A percentile compares a stretch with the other conserved stretches of the same genome.
Conservation (phyloP, 2,888 invertebrate genomes). For the Subacronicta megacephala region DNA sequence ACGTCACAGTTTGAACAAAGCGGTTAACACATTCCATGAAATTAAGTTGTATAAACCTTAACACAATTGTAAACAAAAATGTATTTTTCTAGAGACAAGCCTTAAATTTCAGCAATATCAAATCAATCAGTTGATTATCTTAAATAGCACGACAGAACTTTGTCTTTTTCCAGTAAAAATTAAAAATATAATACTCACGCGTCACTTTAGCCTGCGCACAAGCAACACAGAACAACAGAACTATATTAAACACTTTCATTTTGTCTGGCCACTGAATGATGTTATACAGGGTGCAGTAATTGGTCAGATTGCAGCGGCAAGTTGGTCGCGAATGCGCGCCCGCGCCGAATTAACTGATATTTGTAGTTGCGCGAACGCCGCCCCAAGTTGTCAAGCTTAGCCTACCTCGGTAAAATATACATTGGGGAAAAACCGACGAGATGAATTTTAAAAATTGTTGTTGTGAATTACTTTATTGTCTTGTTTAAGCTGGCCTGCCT, state of each 20-base stretch:
- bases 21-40: too few relatives aligned
- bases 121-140: too few relatives aligned
- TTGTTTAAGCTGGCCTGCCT: too few relatives aligned
- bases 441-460: constrained; percentile 1
- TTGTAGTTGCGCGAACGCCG: constrained; percentile 76
- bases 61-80: too few relatives aligned
- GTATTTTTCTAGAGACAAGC: too few relatives aligned
- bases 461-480: too few relatives aligned
- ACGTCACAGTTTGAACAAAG: too few relatives aligned
- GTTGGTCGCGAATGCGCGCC: constrained; percentile 75
- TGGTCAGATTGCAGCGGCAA: constrained; percentile 64
- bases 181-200: constrained; percentile 73
- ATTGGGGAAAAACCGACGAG: constrained; percentile 37
- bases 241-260: constrained; percentile 76
- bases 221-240: constrained; percentile 67
- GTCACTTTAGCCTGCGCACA: constrained; percentile 75
- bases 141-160: neutral
- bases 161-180: neutral
- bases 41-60: too few relatives aligned
- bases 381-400: constrained; percentile 50
- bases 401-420: constrained; percentile 57
- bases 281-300: constrained; percentile 40
- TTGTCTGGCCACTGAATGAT: constrained; percentile 41
- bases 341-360: constrained; percentile 78
- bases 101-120: too few relatives aligned